These are phyloP conservation scores for Hafferia zeledoni DNA, from an alignment of 2,797 vertebrate genomes.

Conservation along the genomic window DNA sequence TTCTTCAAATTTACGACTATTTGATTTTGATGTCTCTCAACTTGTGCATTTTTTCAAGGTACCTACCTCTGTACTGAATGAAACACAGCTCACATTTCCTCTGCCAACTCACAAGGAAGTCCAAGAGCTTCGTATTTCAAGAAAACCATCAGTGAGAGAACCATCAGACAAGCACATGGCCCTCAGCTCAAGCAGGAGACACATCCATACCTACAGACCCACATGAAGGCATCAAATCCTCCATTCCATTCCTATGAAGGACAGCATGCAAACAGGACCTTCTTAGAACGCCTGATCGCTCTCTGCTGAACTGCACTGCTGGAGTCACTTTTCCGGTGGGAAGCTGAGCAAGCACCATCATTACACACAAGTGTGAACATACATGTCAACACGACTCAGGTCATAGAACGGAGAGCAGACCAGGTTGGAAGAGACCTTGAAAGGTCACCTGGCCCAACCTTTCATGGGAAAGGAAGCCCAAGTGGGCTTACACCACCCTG, in stretches of 20 bases:
- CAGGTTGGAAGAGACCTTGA: not conserved
- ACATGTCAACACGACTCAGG: not conserved
- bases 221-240: not conserved
- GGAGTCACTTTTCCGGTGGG: accelerated
- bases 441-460: not conserved
- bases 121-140: not conserved
- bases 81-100: not conserved
- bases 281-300: accelerated
- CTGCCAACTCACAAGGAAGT: not conserved
- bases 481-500: not conserved
- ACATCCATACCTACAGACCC: not conserved
- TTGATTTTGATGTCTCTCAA: not conserved
- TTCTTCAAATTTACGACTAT: not conserved
- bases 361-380: accelerated
- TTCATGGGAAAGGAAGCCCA: not conserved
- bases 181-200: not conserved
- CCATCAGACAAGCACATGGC: accelerated
- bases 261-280: not conserved
- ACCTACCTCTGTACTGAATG: not conserved
- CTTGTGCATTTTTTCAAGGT: not conserved
- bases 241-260: accelerated
- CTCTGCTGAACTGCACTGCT: accelerated
- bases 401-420: accelerated
- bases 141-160: not conserved
- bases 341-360: not conserved